phyloP scores from a whole-genome alignment of 2,888 invertebrate species.

The Phlogophora meticulosa region DNA sequence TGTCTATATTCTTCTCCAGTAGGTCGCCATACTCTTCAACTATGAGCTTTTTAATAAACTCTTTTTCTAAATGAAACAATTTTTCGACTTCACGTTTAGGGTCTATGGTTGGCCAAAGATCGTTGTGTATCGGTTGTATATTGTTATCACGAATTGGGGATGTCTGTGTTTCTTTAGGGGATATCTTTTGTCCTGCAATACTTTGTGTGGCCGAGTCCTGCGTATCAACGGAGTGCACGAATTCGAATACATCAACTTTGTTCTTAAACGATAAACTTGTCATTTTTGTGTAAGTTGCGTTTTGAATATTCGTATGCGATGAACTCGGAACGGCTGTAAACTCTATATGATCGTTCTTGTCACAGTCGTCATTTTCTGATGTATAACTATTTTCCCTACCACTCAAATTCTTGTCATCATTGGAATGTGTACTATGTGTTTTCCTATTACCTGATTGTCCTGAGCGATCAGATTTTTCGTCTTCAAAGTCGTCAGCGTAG shows the following conservation, averaged over 20 bases:
- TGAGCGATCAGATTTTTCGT: constrained; percentile 80
- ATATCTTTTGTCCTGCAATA: constrained; percentile 75
- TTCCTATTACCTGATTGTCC: constrained; percentile 48
- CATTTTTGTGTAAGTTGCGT: constrained; percentile 76
- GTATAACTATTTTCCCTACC: constrained; percentile 52
- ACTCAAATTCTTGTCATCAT: constrained; percentile 40
- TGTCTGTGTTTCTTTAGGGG: constrained; percentile 87
- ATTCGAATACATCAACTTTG: constrained; percentile 86
- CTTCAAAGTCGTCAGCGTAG: constrained; percentile 88
- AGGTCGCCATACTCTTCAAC: constrained; percentile 86
- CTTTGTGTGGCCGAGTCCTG: constrained; percentile 88
- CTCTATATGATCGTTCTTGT: constrained; percentile 33
- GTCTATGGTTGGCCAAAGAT: constrained; percentile 82
- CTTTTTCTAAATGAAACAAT: constrained; percentile 85
- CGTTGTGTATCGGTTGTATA: constrained; percentile 84
- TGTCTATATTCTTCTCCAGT: constrained; percentile 81
- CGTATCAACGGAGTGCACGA: constrained; percentile 83
- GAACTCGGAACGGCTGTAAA: constrained; percentile 50
- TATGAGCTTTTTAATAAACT: constrained; percentile 85
- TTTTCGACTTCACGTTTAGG: constrained; percentile 82
- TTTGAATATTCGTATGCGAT: constrained; percentile 62
- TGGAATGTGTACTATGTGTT: constrained; percentile 48
- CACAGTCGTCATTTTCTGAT: constrained; percentile 35
- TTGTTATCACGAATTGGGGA: constrained; percentile 79
- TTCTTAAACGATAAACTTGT: constrained; percentile 84